Percentiles rank a stretch among this genome's conserved stretches.
Conservation (phyloP, 2,113 vertebrate species). For the rabbit (Oryctolagus cuniculus) region mOryCun1.1 NC_091441.1:61806501-61807000, state of each 20-base stretch:
- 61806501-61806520: too few relatives aligned
- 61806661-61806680: not conserved
- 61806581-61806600: not conserved
- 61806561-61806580: not conserved
- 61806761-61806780: not conserved
- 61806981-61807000: not conserved
- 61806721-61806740: not conserved
- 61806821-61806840: not conserved
- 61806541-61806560: too few relatives aligned
- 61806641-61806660: not conserved
- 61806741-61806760: not conserved
- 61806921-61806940: not conserved
- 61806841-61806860: not conserved
- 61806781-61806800: not conserved
- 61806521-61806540: too few relatives aligned
- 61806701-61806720: not conserved
- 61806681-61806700: not conserved
- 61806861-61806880: not conserved
- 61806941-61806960: not conserved
- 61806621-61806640: not conserved
- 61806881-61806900: not conserved
- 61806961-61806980: not conserved
- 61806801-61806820: not conserved
- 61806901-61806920: rapidly evolving
- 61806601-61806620: not conserved